Evolutionary conservation across 2,888 invertebrate genomes (phyloP), one percentile per base, ranked within the genome.

Genomic region (Lottia scabra): DNA sequence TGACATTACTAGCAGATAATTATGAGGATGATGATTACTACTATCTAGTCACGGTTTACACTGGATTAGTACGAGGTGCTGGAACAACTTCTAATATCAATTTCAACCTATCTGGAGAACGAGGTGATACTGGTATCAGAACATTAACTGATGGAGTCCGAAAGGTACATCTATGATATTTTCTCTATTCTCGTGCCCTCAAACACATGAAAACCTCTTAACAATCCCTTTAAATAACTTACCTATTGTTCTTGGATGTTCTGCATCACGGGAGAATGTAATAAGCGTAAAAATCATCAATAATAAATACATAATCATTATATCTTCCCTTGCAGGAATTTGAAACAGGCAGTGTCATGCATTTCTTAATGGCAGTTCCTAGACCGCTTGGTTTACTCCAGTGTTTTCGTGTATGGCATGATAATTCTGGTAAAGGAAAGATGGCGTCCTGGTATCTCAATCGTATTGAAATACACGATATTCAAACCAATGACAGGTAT

Each of bases 381-480:
- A 84, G 71, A 78, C 83, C 63, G 16, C 84, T 91, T 19, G 90
- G 90, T 1, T 79, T 83, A 16, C 83, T 90, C 56, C 81, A 85
- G 56, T 82, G 78, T 66, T 65, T 84, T 15, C 74, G 81, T 4
- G 70, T 84, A 13, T 91, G 90, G 90, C 90, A 90, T 74, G 90
- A 90, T 78, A 90, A 90, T 78, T 85, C 87, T 13, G 90, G 90
- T 1, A 72, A 80, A 19, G 88, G 88, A 0, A 79, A 81, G 26
- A 78, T 81, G 71, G 85, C 87, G 1, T 89, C 89, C 1, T 91
- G 90, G 90, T 89, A 83, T 73, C 80, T 90, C 26, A 85, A 85
- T 71, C 86, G 86, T 71, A 82, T 90, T 16, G 82, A 87, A 19
- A 80, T 90, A 15, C 78, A 86, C 16, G 90, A 90, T 75, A 78